Evolutionary conservation across 2,113 vertebrate species (phyloP).

Genomic region (Sterna hirundo): DNA sequence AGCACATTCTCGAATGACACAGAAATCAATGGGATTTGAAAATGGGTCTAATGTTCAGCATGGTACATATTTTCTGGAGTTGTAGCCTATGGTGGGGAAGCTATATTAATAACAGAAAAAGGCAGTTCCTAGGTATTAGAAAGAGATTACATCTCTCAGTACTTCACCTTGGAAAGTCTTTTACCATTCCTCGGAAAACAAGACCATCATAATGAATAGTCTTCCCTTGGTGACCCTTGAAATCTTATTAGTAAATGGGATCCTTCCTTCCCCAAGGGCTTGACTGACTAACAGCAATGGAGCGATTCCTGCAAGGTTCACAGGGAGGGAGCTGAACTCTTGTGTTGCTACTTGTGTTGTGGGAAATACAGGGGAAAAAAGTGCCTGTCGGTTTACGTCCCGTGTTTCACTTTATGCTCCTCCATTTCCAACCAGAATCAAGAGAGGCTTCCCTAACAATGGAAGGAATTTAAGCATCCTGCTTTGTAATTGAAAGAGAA

Average conservation of each 20-base stretch:
- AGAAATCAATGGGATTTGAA: constrained; percentile 28
- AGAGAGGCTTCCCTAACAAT: background rate
- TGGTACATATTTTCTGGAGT: background rate
- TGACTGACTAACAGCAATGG: background rate
- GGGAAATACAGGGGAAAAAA: background rate
- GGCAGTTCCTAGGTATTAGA: constrained; percentile 4
- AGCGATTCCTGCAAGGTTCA: background rate
- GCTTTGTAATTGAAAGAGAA: constrained; percentile 42
- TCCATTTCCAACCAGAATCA: background rate
- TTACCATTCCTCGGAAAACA: constrained; percentile 26
- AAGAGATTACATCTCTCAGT: constrained; percentile 40
- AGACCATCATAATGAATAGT: constrained; percentile 49
- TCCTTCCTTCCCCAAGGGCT: background rate
- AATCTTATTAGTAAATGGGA: constrained; percentile 58
- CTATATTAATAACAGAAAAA: constrained; percentile 41
- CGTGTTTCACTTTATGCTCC: background rate
- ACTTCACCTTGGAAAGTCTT: constrained; percentile 54
- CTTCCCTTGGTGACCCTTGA: constrained; percentile 29
- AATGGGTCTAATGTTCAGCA: background rate
- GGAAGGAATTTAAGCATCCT: background rate
- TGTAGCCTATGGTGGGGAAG: background rate
- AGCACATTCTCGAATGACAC: background rate
- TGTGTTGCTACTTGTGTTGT: background rate
- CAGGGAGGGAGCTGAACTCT: background rate
- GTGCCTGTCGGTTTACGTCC: background rate